These are phyloP conservation scores for Trichonephila clavipes DNA, from an alignment of 1,140 invertebrate species.

Conservation along the genomic window DNA sequence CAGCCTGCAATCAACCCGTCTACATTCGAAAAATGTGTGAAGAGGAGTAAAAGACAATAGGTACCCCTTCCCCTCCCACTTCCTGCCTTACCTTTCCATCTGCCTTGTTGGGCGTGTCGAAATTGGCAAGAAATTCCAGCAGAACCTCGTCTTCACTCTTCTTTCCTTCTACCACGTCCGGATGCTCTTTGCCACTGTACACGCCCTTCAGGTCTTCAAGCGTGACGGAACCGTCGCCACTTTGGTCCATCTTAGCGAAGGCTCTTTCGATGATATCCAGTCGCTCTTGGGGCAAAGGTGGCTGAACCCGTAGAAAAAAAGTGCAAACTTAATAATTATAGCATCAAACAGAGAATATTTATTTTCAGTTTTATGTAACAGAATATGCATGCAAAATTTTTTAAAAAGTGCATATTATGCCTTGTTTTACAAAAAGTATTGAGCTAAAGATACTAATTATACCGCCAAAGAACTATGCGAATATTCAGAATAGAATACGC, in stretches of 20 bases:
- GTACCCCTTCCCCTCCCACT: neutral
- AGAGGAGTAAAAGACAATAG: neutral
- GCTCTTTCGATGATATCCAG: slow-evolving; percentile 78
- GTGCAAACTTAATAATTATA: neutral
- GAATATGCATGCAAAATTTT: no score
- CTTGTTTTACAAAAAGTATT: no score
- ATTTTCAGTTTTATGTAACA: no score
- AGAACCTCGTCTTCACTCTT: slow-evolving; percentile 79
- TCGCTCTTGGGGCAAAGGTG: slow-evolving; percentile 78
- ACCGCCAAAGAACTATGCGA: no score
- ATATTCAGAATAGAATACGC: no score
- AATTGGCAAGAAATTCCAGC: slow-evolving; percentile 78
- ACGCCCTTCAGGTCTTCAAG: slow-evolving; percentile 78
- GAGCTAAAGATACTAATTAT: no score
- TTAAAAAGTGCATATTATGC: no score
- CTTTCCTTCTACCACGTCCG: slow-evolving; percentile 78
- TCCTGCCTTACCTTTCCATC: slow-evolving; percentile 75
- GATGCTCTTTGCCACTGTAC: slow-evolving; percentile 79
- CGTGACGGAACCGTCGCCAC: slow-evolving; percentile 79
- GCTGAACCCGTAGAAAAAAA: slow-evolving; percentile 74
- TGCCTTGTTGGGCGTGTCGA: slow-evolving; percentile 77
- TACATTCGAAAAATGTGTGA: neutral
- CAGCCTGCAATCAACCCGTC: no score
- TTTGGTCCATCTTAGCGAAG: slow-evolving; percentile 79
- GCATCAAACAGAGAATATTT: no score